These are phyloP conservation scores for Eidolon dupreanum DNA, from an alignment of 2,797 vertebrate species.

Conservation along the genomic window DNA sequence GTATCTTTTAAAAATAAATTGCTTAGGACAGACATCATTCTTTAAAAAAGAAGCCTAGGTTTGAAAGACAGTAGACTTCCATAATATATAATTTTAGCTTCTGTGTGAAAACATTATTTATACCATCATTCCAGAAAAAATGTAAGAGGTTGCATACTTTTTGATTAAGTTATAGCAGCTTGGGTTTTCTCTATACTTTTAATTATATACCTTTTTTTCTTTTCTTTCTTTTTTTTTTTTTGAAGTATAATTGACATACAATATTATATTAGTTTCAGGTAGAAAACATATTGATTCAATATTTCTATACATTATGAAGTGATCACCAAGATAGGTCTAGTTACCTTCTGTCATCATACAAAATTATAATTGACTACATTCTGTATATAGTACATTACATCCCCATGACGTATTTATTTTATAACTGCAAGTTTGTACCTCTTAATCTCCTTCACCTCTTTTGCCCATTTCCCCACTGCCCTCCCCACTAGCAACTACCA, in stretches of 20 bases:
- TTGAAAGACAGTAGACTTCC: not conserved
- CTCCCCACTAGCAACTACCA: not conserved
- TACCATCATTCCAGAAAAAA: not conserved
- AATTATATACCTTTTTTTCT: slow-evolving; percentile 16
- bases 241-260: not conserved
- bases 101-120: not conserved
- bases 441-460: not conserved
- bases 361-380: not conserved
- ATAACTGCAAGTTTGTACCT: not conserved
- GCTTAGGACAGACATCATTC: not conserved
- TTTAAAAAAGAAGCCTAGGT: not conserved
- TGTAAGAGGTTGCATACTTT: not conserved
- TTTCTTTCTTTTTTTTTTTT: slow-evolving; percentile 9
- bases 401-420: not conserved
- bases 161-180: not conserved
- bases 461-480: not conserved
- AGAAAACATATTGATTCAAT: not conserved
- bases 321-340: not conserved
- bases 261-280: not conserved
- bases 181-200: slow-evolving; percentile 17
- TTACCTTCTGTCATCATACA: not conserved
- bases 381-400: not conserved
- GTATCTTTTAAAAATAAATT: slow-evolving; percentile 13
- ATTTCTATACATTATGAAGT: not conserved
- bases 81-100: not conserved